phyloP scores from a whole-genome alignment of 2,797 vertebrate species.

The Gambelia wislizenii region DNA sequence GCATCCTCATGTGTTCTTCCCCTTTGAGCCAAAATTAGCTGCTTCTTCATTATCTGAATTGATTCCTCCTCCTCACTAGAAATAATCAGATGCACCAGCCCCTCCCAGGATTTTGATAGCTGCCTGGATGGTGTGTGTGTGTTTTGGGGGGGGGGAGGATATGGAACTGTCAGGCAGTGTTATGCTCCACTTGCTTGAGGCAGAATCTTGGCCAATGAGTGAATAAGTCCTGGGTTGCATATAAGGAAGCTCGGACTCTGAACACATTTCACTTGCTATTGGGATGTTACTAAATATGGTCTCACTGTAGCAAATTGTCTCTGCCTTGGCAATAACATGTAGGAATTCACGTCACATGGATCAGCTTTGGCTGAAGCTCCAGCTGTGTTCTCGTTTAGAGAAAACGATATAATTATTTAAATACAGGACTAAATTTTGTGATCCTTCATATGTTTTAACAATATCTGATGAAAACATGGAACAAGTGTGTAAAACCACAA shows the following conservation, averaged over 20 bases:
- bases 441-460: background rate
- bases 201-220: no score
- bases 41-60: no score
- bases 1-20: no score
- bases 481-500: background rate
- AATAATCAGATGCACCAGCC: no score
- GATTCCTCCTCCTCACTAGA: no score
- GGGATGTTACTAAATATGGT: background rate
- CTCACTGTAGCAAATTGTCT: background rate
- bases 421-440: background rate
- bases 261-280: background rate
- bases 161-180: no score
- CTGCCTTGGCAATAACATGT: background rate
- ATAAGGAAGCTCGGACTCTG: background rate
- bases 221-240: background rate
- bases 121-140: no score
- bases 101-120: no score
- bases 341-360: background rate
- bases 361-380: background rate
- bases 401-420: background rate
- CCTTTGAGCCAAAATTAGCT: no score
- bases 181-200: no score
- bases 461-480: background rate
- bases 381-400: background rate
- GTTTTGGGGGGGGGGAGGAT: no score